A percentile compares a stretch with the other conserved stretches of the same genome.
These are phyloP conservation scores for Pollachius pollachius DNA, from an alignment of 2,113 vertebrate species.

Conservation along the genomic window DNA sequence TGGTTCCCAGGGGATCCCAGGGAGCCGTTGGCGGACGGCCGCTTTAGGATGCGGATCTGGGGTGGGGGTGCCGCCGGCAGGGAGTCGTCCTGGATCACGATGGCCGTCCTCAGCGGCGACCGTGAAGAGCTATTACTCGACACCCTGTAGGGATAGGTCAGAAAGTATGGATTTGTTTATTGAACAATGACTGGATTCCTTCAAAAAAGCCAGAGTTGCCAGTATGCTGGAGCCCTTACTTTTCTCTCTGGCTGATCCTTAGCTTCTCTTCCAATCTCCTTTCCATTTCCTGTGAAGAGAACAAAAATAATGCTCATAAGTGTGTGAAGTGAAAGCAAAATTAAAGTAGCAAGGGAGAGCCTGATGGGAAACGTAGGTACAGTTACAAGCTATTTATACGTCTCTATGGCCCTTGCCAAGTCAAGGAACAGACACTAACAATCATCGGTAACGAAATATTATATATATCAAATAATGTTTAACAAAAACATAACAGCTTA, in stretches of 20 bases:
- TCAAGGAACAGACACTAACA: slow-evolving; percentile 36
- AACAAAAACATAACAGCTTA: no score
- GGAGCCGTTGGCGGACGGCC: slow-evolving; percentile 89
- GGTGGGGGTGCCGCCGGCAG: slow-evolving; percentile 86
- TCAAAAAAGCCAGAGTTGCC: no score
- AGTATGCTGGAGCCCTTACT: slow-evolving; percentile 57
- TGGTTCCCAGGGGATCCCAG: slow-evolving; percentile 75
- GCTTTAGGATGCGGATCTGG: slow-evolving; percentile 95
- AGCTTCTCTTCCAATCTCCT: slow-evolving; percentile 94
- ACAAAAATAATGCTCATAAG: slow-evolving; percentile 45
- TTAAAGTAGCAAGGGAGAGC: slow-evolving; percentile 1
- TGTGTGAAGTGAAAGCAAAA: slow-evolving; percentile 1
- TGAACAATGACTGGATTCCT: no score
- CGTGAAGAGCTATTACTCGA: slow-evolving; percentile 72
- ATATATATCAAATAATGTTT: no score
- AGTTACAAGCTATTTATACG: slow-evolving; percentile 77
- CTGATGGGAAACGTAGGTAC: slow-evolving; percentile 51
- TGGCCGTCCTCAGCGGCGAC: slow-evolving; percentile 82
- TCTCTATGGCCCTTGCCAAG: slow-evolving; percentile 47
- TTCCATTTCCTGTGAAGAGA: slow-evolving; percentile 88
- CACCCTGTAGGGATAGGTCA: slow-evolving; percentile 68
- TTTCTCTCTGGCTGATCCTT: slow-evolving; percentile 92
- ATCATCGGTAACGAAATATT: no score
- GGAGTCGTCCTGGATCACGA: slow-evolving; percentile 94
- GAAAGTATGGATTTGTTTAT: not conserved